Conservation (phyloP, 2,888 invertebrate genomes). For the Pristionchus entomophagus region DNA sequence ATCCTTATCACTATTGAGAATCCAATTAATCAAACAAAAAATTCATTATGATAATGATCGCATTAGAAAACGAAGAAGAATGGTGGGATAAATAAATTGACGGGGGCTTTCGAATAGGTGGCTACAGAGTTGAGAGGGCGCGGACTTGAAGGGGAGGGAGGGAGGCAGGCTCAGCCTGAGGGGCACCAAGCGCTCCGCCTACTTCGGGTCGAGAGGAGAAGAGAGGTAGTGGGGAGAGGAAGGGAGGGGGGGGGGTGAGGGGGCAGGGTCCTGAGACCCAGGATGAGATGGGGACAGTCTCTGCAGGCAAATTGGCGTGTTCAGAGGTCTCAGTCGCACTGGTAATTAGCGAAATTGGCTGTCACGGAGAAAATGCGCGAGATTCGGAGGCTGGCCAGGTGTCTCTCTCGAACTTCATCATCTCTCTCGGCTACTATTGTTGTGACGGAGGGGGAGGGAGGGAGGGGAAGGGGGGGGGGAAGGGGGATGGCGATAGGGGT, state of each 20-base stretch:
- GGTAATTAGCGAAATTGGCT: background rate
- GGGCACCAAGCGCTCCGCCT: constrained; percentile 12
- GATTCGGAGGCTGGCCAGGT: too few species aligned
- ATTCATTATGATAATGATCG: too few species aligned
- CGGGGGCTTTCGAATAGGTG: too few species aligned
- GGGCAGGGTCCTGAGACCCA: background rate
- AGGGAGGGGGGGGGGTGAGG: background rate
- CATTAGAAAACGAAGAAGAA: too few species aligned
- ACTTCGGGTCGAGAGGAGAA: constrained; percentile 20
- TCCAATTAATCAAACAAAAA: background rate
- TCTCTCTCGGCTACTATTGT: background rate
- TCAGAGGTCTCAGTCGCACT: background rate
- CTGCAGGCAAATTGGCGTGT: background rate
- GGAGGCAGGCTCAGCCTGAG: background rate
- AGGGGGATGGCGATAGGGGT: background rate
- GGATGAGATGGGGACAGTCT: background rate
- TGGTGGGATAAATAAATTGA: too few species aligned
- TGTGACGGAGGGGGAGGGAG: background rate
- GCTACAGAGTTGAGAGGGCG: background rate
- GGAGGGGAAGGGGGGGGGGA: too few species aligned
- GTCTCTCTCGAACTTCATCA: background rate
- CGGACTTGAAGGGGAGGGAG: background rate
- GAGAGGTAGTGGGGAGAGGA: background rate
- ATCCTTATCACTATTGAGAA: background rate
- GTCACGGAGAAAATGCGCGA: too few species aligned